A percentile compares a stretch with the other conserved stretches of the same genome.
Evolutionary conservation across 2,113 vertebrate genomes (phyloP).

Genomic region (Colinus virginianus): DNA sequence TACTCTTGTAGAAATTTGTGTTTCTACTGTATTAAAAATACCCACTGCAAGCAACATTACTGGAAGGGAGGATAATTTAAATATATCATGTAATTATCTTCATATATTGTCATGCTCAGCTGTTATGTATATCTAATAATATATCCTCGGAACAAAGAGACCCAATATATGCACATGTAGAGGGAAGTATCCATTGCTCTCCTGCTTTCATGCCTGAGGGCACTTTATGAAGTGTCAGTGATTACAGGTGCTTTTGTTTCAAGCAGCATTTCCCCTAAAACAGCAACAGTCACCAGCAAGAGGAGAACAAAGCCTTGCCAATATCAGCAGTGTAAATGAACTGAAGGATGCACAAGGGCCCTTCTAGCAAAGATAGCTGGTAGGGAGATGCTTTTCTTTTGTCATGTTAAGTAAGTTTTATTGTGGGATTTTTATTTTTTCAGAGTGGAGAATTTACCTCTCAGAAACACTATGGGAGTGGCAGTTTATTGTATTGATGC

Average conservation of each 20-base stretch:
- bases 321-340: constrained; percentile 41
- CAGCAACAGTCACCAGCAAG: constrained; percentile 35
- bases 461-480: not conserved
- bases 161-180: constrained; percentile 57
- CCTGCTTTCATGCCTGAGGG: constrained; percentile 28
- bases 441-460: not conserved
- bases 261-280: constrained; percentile 45
- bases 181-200: not conserved
- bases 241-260: constrained; percentile 65
- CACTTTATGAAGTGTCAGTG: not conserved
- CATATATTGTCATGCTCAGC: not conserved
- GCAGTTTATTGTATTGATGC: not conserved
- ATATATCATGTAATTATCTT: constrained; percentile 32
- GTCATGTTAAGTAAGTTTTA: constrained; percentile 17
- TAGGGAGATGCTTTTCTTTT: not conserved
- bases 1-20: not conserved
- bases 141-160: constrained; percentile 36
- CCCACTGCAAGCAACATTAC: not conserved
- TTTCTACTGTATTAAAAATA: constrained; percentile 37
- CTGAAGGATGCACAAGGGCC: constrained; percentile 33
- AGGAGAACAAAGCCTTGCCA: constrained; percentile 42
- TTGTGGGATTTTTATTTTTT: not conserved
- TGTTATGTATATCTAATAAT: not conserved
- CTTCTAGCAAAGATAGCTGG: constrained; percentile 5
- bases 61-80: not conserved